A percentile compares a stretch with the other conserved stretches of the same genome.
Evolutionary conservation across 2,888 invertebrate species (phyloP).

Genomic region (Morpho deidamia): DNA sequence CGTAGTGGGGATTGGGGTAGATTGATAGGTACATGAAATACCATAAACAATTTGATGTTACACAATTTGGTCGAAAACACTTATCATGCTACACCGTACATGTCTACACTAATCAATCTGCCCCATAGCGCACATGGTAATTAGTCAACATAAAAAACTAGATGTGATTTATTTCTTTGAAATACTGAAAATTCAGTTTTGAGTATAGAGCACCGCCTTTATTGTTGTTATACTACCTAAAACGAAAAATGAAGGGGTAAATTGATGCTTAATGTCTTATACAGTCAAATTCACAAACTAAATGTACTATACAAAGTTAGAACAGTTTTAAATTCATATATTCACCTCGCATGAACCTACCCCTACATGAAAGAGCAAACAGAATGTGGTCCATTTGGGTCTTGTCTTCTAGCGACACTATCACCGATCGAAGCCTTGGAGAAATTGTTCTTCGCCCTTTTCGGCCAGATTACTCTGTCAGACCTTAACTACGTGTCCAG

Average conservation of each 20-base stretch:
- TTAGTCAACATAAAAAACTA: conserved; percentile 47
- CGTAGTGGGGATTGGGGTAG: conserved; percentile 54
- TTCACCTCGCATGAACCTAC: conserved; percentile 48
- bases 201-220: conserved; percentile 20
- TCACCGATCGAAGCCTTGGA: conserved; percentile 95
- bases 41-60: not conserved
- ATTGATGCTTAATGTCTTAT: conserved; percentile 38
- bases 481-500: conserved; percentile 87
- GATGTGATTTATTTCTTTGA: conserved; percentile 26
- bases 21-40: conserved; percentile 43
- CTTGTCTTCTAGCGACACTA: conserved; percentile 86
- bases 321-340: not conserved
- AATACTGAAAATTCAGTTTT: conserved; percentile 15
- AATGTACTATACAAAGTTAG: conserved; percentile 7
- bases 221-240: conserved; percentile 16
- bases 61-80: conserved; percentile 1
- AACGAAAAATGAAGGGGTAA: conserved; percentile 38
- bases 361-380: conserved; percentile 43
- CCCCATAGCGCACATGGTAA: conserved; percentile 46
- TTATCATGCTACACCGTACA: conserved; percentile 16
- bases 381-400: conserved; percentile 66
- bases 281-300: conserved; percentile 5
- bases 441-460: conserved; percentile 98
- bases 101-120: conserved; percentile 52
- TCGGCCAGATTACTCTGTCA: conserved; percentile 94